These are phyloP conservation scores for Steatornis caripensis DNA, from an alignment of 2,113 vertebrate species.

Conservation along the genomic window DNA sequence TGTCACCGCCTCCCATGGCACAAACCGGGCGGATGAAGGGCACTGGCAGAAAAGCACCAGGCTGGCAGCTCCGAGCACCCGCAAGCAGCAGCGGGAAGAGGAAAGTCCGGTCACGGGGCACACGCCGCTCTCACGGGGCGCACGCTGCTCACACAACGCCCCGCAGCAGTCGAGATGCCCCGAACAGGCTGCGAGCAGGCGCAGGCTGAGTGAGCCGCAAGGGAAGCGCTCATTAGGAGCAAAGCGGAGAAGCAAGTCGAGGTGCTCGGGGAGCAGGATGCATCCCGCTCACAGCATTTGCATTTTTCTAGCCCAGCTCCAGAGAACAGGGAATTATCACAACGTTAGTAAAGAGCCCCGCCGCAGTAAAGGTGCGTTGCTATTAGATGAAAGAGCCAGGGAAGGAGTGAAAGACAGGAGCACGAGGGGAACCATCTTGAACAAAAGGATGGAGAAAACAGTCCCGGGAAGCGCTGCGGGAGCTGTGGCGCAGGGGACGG, in stretches of 20 bases:
- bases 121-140: fast-evolving
- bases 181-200: background rate
- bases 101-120: background rate
- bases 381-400: background rate
- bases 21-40: fast-evolving
- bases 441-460: background rate
- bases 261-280: background rate
- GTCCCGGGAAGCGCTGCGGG: background rate
- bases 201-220: background rate
- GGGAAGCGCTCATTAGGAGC: background rate
- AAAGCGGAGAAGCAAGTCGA: background rate
- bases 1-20: background rate
- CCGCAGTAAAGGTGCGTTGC: background rate
- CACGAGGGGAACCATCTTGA: background rate
- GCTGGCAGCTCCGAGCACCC: background rate
- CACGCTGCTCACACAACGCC: background rate
- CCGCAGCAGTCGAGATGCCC: background rate
- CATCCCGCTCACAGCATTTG: background rate
- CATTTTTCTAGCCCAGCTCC: background rate
- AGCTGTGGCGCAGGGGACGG: fast-evolving
- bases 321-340: background rate
- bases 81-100: fast-evolving
- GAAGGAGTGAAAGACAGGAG: background rate
- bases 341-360: background rate
- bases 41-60: background rate